Conservation (phyloP, 2,113 vertebrate genomes). For the Ceyx melanurus region DNA sequence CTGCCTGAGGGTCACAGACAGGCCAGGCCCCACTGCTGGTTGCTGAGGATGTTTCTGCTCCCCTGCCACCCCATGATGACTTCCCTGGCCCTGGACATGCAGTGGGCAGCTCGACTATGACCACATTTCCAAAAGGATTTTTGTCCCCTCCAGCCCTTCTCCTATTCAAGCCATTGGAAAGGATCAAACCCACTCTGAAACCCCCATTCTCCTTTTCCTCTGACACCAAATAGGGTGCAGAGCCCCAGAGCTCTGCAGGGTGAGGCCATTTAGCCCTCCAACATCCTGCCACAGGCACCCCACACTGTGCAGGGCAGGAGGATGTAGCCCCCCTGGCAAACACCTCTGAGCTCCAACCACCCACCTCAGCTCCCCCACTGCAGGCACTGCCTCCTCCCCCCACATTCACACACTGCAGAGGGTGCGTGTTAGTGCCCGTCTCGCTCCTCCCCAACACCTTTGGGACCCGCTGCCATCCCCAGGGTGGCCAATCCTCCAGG, state of each 20-base stretch:
- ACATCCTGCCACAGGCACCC: background rate
- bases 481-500: background rate
- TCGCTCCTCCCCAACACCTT: background rate
- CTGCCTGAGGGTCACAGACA: accelerated
- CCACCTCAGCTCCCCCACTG: accelerated
- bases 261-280: accelerated
- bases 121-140: background rate
- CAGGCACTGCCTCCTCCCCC: background rate
- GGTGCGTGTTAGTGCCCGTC: constrained; percentile 58
- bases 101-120: background rate
- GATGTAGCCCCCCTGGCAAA: background rate
- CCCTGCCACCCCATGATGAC: accelerated
- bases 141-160: background rate
- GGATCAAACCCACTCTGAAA: constrained; percentile 16
- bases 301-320: background rate
- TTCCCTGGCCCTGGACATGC: background rate
- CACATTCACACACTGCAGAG: background rate
- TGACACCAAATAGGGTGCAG: background rate
- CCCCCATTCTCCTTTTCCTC: background rate
- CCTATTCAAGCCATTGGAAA: constrained; percentile 10
- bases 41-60: background rate
- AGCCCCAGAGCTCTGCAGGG: background rate
- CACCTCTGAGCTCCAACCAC: background rate
- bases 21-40: background rate
- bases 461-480: accelerated